Evolutionary conservation across 2,797 vertebrate genomes (phyloP), one percentile per base, ranked within the genome.

Genomic region (Sphaeramia orbicularis): DNA sequence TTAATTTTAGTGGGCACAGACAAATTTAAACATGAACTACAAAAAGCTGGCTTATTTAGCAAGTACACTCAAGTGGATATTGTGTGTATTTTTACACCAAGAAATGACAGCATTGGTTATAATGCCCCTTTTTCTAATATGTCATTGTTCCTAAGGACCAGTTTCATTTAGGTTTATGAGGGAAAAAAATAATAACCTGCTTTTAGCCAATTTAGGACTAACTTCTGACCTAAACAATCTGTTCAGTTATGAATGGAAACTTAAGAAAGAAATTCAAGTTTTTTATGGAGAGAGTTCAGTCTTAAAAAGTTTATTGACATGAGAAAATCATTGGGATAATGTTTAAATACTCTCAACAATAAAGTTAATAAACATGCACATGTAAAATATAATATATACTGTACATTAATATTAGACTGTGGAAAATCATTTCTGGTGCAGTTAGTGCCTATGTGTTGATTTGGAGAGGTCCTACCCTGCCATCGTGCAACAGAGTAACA

Each of bases 261-360:
- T 30, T 53, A 14, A 57, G 83, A 80, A 51, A 49, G 79, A 78
- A 83, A 69, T 43, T 36, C 63, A 85, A 51, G 78, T 51, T 13
- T 81, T 64, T 77, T 76, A 82, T 50, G 40, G 44, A 61, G 78
- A 57, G 62, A 79, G 45, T 79, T 83, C 59, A 78, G 38, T 79
- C 73, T 81, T 67, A 81, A 60, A 83, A 86, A 83, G 86, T 94
- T 94, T 94, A 94, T 94, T 94, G 84, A 79, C 84, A 91, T 70
- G 74, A 87, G 80, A 77, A 83, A 84, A 81, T 84, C 76, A 85
- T 88, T 61, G 42, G 74, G 74, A 85, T 87, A 84, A 61, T 88
- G 91, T 87, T 94, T 95, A 94, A 95, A 95, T 94, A 94, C 81
- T 93, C 86, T 89, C 86, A 78, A 92, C 57, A 69, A 86, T 89